Percentiles rank a stretch among this genome's conserved stretches.
Evolutionary conservation across 2,888 invertebrate genomes (phyloP).

Genomic region (Sclerodermus sp.): DNA sequence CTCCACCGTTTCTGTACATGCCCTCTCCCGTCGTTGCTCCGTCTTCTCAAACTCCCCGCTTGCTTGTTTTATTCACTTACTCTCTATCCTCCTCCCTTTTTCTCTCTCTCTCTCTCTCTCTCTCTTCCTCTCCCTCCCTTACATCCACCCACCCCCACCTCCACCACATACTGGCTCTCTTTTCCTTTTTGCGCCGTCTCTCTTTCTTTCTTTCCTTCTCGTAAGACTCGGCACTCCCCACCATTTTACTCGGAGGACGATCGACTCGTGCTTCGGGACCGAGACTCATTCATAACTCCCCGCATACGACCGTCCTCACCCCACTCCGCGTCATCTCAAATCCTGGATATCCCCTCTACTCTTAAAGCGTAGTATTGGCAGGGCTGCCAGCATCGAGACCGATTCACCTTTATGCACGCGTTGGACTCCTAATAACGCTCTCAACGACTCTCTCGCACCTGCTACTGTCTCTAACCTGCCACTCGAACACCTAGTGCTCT

Average conservation of each 20-base stretch:
- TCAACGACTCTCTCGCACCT: too few species aligned
- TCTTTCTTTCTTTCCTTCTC: slow-evolving; percentile 1
- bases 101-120: neutral
- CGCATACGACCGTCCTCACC: slow-evolving; percentile 22
- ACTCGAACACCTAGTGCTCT: too few species aligned
- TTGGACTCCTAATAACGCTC: too few species aligned
- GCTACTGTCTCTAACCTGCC: too few species aligned
- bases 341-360: neutral
- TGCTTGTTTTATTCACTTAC: too few species aligned
- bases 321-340: slow-evolving; percentile 12
- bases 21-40: too few species aligned
- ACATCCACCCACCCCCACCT: slow-evolving; percentile 30
- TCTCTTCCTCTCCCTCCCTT: slow-evolving; percentile 18
- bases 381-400: too few species aligned
- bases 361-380: neutral
- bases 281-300: slow-evolving; percentile 54
- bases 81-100: slow-evolving; percentile 4
- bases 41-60: too few species aligned
- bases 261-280: slow-evolving; percentile 27
- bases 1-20: neutral
- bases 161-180: neutral
- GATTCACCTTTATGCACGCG: too few species aligned
- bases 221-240: slow-evolving; percentile 4
- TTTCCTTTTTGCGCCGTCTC: too few species aligned
- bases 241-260: slow-evolving; percentile 1